Conservation (phyloP, 2,888 invertebrate species). For the Drosophila rellima region DNA sequence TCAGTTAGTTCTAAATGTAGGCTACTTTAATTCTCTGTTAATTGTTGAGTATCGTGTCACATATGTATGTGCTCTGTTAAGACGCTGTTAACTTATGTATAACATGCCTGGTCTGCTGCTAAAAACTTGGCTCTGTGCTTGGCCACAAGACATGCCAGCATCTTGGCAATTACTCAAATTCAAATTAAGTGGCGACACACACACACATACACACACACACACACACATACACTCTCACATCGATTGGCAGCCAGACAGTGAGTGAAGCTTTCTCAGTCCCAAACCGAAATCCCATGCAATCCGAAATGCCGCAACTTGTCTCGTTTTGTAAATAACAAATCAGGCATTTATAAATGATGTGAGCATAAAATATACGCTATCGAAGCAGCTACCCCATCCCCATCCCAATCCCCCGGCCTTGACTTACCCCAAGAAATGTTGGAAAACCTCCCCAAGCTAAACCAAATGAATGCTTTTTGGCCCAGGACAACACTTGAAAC, state of each 20-base stretch:
- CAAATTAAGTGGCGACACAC: conserved; percentile 72
- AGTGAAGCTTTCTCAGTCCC: conserved; percentile 15
- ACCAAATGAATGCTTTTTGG: conserved; percentile 10
- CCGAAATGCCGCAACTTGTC: conserved; percentile 79
- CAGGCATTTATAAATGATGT: conserved; percentile 85
- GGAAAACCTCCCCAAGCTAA: conserved; percentile 16
- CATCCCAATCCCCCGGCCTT: background rate
- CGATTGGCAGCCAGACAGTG: conserved; percentile 20
- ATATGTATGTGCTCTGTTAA: conserved; percentile 4
- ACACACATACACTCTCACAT: conserved; percentile 17
- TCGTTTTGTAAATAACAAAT: conserved; percentile 85
- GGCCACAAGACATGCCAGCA: conserved; percentile 53
- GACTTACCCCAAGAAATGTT: background rate
- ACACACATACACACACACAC: conserved; percentile 45
- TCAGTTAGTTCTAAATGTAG: fast-evolving
- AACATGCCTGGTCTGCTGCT: background rate
- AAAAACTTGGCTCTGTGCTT: conserved; percentile 32
- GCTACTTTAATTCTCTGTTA: background rate
- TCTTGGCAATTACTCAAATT: conserved; percentile 79
- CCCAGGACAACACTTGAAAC: conserved; percentile 66
- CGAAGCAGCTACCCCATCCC: conserved; percentile 15
- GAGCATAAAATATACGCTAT: conserved; percentile 79
- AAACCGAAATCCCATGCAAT: conserved; percentile 53
- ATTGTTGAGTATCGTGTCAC: background rate
- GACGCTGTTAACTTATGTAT: conserved; percentile 5